Evolutionary conservation across 2,888 invertebrate genomes (phyloP).

Genomic region (Baronia brevicornis): DNA sequence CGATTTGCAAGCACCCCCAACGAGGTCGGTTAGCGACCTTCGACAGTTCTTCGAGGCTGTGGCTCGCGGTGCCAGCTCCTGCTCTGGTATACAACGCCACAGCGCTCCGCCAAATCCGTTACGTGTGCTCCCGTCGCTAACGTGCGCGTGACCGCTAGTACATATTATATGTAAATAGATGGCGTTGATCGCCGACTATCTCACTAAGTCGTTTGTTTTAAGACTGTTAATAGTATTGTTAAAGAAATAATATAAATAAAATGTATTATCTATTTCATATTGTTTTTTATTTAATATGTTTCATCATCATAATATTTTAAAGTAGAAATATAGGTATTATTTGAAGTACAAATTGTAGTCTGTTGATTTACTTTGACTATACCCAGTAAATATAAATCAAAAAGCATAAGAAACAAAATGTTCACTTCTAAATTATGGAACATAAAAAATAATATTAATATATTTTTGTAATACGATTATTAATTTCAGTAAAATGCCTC

Average conservation of each 20-base stretch:
- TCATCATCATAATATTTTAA: constrained; percentile 9
- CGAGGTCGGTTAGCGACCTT: constrained; percentile 79
- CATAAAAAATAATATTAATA: too few relatives aligned
- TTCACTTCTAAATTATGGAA: too few relatives aligned
- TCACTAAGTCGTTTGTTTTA: constrained; percentile 70
- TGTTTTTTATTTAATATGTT: constrained; percentile 22
- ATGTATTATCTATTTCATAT: constrained; percentile 38
- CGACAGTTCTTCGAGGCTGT: constrained; percentile 82
- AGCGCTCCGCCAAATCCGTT: constrained; percentile 51
- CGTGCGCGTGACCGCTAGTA: constrained; percentile 54
- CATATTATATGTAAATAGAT: constrained; percentile 56
- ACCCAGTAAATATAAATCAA: too few relatives aligned
- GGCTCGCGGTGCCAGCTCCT: constrained; percentile 55
- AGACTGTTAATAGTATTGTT: constrained; percentile 76
- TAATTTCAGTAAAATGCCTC: too few relatives aligned
- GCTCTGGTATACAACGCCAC: constrained; percentile 43
- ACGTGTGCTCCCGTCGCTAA: constrained; percentile 57
- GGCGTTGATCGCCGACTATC: constrained; percentile 59
- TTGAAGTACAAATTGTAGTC: too few relatives aligned
- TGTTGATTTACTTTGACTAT: too few relatives aligned
- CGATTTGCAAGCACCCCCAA: constrained; percentile 74
- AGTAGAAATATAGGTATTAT: too few relatives aligned
- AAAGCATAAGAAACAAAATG: too few relatives aligned
- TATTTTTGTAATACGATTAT: too few relatives aligned
- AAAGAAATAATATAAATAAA: constrained; percentile 67